Conservation (phyloP, 2,888 invertebrate species). For the Chorisops tibialis region DNA sequence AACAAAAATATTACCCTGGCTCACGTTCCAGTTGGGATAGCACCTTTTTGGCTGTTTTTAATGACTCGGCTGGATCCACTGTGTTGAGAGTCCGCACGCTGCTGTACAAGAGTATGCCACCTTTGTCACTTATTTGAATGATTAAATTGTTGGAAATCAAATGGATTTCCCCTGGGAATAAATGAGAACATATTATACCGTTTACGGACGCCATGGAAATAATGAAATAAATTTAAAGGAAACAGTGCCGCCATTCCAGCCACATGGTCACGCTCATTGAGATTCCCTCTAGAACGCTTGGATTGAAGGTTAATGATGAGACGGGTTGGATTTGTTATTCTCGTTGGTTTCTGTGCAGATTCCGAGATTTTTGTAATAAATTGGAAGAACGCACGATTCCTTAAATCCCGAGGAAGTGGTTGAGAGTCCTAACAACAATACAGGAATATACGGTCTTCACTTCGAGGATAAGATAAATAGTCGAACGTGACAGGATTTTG, state of each 20-base stretch:
- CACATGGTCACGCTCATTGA: not conserved
- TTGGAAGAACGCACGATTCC: too few relatives aligned
- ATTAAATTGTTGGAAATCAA: constrained; percentile 7
- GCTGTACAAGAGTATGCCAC: not conserved
- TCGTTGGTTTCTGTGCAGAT: too few relatives aligned
- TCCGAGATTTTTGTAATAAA: too few relatives aligned
- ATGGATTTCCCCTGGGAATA: not conserved
- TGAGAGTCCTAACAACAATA: not conserved
- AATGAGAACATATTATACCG: not conserved
- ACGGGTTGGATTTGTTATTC: too few relatives aligned
- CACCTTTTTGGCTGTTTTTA: not conserved
- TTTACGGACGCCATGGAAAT: too few relatives aligned
- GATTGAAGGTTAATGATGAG: too few relatives aligned
- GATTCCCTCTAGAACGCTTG: too few relatives aligned
- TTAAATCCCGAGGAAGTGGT: not conserved
- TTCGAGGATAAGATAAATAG: not conserved
- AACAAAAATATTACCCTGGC: not conserved
- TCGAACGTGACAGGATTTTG: not conserved
- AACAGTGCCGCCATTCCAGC: not conserved
- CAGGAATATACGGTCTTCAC: not conserved
- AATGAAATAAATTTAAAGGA: too few relatives aligned
- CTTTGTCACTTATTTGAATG: constrained; percentile 1
- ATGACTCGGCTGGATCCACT: not conserved
- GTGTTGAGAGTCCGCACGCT: not conserved
- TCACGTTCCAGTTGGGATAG: not conserved